Conservation (phyloP, 1,140 invertebrate species). For the Oppia nitens region DNA sequence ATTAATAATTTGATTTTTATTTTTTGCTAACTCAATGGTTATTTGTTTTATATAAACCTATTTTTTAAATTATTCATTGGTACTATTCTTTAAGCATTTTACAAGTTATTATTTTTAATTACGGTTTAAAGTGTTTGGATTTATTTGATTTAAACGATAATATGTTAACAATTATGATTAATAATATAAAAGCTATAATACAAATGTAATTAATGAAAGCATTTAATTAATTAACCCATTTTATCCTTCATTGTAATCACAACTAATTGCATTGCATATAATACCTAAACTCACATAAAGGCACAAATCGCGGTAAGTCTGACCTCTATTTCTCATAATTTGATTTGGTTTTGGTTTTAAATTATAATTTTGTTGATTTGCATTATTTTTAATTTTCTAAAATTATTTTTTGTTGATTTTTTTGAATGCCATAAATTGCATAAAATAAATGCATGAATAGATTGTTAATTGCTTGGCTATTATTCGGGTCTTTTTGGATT, state of each 20-base stretch:
- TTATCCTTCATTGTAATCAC: not conserved
- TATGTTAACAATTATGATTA: no score
- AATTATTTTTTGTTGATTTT: no score
- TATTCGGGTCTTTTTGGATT: no score
- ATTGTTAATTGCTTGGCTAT: not conserved
- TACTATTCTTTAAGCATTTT: not conserved
- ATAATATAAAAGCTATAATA: no score
- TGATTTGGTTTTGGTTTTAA: not conserved
- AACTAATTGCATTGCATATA: slow-evolving; percentile 11
- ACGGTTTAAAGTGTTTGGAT: no score
- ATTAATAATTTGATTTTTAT: no score
- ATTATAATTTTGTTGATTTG: not conserved
- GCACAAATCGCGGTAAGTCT: slow-evolving; percentile 19
- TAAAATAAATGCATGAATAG: not conserved
- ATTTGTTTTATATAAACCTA: not conserved
- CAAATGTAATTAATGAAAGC: no score
- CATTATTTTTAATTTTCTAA: no score
- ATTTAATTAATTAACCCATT: not conserved
- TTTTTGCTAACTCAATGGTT: not conserved
- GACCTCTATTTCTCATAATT: not conserved
- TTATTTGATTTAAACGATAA: no score
- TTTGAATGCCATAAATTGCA: not conserved
- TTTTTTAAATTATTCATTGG: not conserved
- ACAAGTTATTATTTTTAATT: no score
- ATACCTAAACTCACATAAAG: slow-evolving; percentile 16